Base-by-base conservation (phyloP, 1,140 invertebrate species). In the Proctacanthus coquilletti region DNA sequence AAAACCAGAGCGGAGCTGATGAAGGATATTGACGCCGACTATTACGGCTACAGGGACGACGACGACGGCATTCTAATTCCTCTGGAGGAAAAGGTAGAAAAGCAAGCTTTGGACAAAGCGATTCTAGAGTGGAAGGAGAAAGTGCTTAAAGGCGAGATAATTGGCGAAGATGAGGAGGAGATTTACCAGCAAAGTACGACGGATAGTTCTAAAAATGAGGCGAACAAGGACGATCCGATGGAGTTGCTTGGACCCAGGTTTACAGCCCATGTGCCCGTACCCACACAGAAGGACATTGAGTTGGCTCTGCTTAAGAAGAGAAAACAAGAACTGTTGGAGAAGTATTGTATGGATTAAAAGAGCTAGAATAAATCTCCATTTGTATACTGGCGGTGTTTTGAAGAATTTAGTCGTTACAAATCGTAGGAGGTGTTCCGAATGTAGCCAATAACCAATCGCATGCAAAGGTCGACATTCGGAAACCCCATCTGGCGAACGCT, bases 11-110 rank as follows among this genome's bases (percentile, higher is more conserved):
- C 86, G 1, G 95, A 98, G 62, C 64, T 99, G 21, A 97, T 98
- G 92, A 84, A 91, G 52, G 83, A 98, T 51, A 89, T 98, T 15
- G 92, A 97, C 66, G 91, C 92, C 1, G 88, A 95, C 63, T 99
- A 98, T 64, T 99, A 98, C 68, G 95, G 95, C 1, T 98, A 97
- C 57, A 66, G 91, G 51, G 94, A 98, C 63, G 93, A 98, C 52
- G 96, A 99, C 53, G 95, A 99, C 64, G 93, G 93, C 0, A 74
- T 96, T 30, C 64, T 99, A 13, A 65, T 89, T 42, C 92, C 91
- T 0, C 53, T 95, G 2, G 95, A 98, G 65, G 63, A 74, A 40
- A 75, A 76, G 50, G 75, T 75, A 21, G 87, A 95, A 66, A 75
- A 77, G 52, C 64, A 72, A 46, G 75, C 74, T 1, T 65, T 78